Evolutionary conservation across 2,797 vertebrate species (phyloP), one percentile per base, ranked within the genome.

Genomic region (Mastacembelus armatus): DNA sequence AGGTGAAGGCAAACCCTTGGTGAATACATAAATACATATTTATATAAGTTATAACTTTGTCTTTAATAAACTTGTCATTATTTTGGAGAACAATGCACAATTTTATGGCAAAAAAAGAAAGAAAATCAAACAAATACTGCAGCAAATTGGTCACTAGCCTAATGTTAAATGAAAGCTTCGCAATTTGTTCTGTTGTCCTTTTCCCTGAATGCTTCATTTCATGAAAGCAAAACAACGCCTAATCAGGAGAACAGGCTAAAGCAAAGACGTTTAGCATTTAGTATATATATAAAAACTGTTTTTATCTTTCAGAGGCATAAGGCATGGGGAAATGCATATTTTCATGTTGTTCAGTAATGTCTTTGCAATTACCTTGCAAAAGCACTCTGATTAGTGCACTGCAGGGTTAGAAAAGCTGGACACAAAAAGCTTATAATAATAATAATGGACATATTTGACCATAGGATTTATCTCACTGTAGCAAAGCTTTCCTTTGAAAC

Each of bases 1-100:
- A 32, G 70, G 73, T 69, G 64, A 91, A 92, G 91, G 91, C 91
- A 91, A 90, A 86, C 71, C 76, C 71, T 81, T 30, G 91, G 90
- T 90, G 84, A 89, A 82, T 66, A 84, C 71, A 88, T 74, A 71
- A 70, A 82, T 83, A 86, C 54, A 76, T 69, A 85, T 78, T 67
- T 78, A 26, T 81, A 78, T 51, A 74, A 64, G 52, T 83, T 63
- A n/a, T n/a, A n/a, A n/a, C 65, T 29, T 58, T 33, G 16, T 40
- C 55, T 70, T 57, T 5, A 47, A 40, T 22, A 71, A 74, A 71
- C 19, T 39, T 14, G 32, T 47, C 70, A 61, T 68, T 11, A 54
- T n/a, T 26, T 21, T n/a, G 35, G 40, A 78, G 49, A 45, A 30
- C 9, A 49, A 69, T 18, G 24, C 52, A 80, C 54, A 63, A 15